Evolutionary conservation across 1,140 invertebrate species (phyloP).

Genomic region (Trichomalopsis sarcophagae): DNA sequence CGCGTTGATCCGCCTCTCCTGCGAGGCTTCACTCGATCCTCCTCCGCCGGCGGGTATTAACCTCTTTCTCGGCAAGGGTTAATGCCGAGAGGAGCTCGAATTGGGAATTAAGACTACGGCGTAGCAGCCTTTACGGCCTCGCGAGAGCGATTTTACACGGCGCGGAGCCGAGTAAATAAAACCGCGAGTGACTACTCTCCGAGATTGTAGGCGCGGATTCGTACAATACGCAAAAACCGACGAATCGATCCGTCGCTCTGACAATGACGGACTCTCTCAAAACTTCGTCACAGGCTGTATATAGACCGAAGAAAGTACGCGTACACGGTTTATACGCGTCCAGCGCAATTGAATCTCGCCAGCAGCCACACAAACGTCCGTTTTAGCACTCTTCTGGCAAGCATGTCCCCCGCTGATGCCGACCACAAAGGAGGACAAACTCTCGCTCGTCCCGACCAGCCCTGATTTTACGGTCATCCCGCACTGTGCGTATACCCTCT

Average conservation of each 20-base stretch:
- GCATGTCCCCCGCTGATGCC: neutral
- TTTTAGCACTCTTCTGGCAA: neutral
- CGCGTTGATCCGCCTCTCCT: neutral
- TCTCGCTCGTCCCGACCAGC: neutral
- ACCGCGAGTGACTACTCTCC: neutral
- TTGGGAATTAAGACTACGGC: constrained; percentile 23
- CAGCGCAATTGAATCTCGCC: constrained; percentile 1
- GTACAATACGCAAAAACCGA: too few relatives aligned
- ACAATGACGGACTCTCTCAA: too few relatives aligned
- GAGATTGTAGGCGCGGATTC: neutral
- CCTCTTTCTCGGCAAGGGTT: neutral
- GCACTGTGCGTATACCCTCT: neutral
- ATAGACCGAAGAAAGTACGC: neutral
- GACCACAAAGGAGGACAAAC: neutral
- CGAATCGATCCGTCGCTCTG: neutral
- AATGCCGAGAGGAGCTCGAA: neutral
- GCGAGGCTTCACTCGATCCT: neutral
- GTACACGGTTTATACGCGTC: neutral
- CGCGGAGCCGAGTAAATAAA: too few relatives aligned
- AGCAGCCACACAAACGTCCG: neutral
- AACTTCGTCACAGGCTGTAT: too few relatives aligned
- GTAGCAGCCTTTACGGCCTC: constrained; percentile 6
- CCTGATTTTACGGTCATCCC: constrained; percentile 18
- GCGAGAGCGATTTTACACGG: too few relatives aligned
- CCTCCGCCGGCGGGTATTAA: neutral